Base-by-base conservation (phyloP, 1,140 invertebrate species). In the Lerema accius region DNA sequence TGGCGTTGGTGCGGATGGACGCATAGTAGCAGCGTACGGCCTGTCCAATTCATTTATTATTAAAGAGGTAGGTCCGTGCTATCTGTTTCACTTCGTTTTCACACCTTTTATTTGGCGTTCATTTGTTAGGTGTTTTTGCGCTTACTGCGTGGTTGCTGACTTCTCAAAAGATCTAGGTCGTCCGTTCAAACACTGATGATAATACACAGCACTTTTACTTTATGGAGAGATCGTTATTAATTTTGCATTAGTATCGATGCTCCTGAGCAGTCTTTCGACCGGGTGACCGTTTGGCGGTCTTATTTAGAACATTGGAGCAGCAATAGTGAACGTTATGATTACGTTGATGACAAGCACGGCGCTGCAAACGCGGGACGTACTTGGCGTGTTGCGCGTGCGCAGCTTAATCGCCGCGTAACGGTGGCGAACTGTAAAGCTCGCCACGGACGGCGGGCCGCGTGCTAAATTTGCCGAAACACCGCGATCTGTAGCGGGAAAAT, bases 401-500 rank as follows among this genome's bases (percentile, higher is more conserved):
- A 59, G 56, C 73, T 79, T 90, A 87, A 86, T 90, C 82, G 78
- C 63, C 83, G 82, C 82, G 83, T 90, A 90, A 90, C 87, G 85
- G 87, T 85, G 82, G 86, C 82, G 74, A 85, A 89, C 86, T 86
- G 85, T 89, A 88, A 82, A 88, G 82, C 78, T 65, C 80, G 78
- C 84, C 75, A 84, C 78, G 83, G 84, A 71, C 73, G 76, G 78
- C 83, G 83, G 74, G 65, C 77, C 79, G 76, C 84, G 84, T 86
- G 84, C 85, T 88, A 88, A 90, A 89, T 89, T 88, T 89, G 82
- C 82, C 86, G 86, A 90, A 90, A 90, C 83, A 88, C 77, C 71
- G 78, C 73, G 72, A 76, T 84, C 75, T 82, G 69, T 84, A 87
- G 81, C 84, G 85, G 83, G 80, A 90, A 86, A 82, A 80, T 85